Evolutionary conservation across 2,113 vertebrate species (phyloP), one percentile per base, ranked within the genome.

Genomic region (Erpornis zantholeuca): DNA sequence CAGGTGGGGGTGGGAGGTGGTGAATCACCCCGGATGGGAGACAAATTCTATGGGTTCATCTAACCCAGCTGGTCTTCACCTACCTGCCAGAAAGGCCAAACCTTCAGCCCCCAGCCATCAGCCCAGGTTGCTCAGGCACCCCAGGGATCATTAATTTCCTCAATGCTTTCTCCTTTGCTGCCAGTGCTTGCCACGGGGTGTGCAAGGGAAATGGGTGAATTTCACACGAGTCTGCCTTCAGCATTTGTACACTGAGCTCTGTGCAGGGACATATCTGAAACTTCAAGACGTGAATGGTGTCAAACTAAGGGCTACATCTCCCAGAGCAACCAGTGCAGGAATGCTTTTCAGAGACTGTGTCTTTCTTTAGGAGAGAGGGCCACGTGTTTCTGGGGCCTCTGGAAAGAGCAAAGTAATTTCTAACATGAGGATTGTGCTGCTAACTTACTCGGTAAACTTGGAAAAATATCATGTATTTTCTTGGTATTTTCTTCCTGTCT

Each of bases 21-120:
- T 29, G 10, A 71, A 53, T 84, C 1, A 1, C 9, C 13, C 16
- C 0, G 0, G 5, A 3, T 33, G 21, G 20, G n/a, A 91, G 35
- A n/a, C 7, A 59, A 53, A 29, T 44, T 35, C 36, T 66, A 6
- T 36, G 16, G 13, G 10, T 52, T 60, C 52, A 42, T 35, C 36
- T 72, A 54, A 77, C 20, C 45, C 59, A 73, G 14, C n/a, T 54
- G 29, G 23, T 40, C 16, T 21, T 65, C 29, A 28, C 36, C 20
- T 61, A 84, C 33, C n/a, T 85, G 44, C 15, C n/a, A 49, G 77
- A 69, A 59, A 68, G 4, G n/a, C 36, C 3, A 7, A 87, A 17
- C 19, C 15, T 61, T 76, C 40, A 72, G 70, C 18, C 16, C 40
- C 15, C 25, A 42, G 21, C 54, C 22, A 36, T 36, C 38, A 65